phyloP scores from a whole-genome alignment of 2,888 invertebrate genomes.

The Zhuqinia jingwanae region DNA sequence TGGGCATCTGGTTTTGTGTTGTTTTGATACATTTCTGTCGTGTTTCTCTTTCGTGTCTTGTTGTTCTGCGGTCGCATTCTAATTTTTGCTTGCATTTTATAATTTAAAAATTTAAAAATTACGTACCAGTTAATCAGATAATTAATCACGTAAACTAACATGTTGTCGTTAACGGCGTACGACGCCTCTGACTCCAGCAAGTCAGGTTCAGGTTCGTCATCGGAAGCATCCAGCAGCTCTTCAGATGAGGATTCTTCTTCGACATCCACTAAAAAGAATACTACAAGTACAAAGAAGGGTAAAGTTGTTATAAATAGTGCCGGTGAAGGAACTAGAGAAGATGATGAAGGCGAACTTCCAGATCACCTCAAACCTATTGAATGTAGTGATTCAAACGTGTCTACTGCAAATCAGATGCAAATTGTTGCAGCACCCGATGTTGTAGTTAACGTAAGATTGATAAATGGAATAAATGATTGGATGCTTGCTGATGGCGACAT shows the following conservation, averaged over 20 bases:
- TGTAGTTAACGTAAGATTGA: conserved; percentile 86
- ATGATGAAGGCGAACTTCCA: conserved; percentile 69
- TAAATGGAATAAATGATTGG: too few relatives aligned
- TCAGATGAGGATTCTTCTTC: conserved; percentile 29
- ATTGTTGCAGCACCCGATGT: conserved; percentile 92
- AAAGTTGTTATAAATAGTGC: conserved; percentile 52
- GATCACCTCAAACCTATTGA: conserved; percentile 84
- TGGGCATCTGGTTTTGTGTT: conserved; percentile 33
- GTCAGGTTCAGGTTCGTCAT: conserved; percentile 38
- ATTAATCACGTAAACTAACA: too few relatives aligned
- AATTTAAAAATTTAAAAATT: too few relatives aligned
- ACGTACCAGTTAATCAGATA: too few relatives aligned
- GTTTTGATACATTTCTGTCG: not conserved
- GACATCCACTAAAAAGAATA: conserved; percentile 16
- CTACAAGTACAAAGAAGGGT: conserved; percentile 33
- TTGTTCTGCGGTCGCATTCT: not conserved
- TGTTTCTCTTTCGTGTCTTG: not conserved
- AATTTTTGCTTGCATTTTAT: not conserved
- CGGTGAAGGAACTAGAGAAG: not conserved
- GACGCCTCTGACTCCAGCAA: conserved; percentile 58
- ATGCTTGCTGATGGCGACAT: too few relatives aligned
- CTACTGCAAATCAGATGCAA: conserved; percentile 85
- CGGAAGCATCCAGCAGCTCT: conserved; percentile 1
- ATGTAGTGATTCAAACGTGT: conserved; percentile 82
- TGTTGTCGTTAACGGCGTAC: conserved; percentile 67